Conservation (phyloP, 2,113 vertebrate species). For the Trichomycterus rosablanca region DNA sequence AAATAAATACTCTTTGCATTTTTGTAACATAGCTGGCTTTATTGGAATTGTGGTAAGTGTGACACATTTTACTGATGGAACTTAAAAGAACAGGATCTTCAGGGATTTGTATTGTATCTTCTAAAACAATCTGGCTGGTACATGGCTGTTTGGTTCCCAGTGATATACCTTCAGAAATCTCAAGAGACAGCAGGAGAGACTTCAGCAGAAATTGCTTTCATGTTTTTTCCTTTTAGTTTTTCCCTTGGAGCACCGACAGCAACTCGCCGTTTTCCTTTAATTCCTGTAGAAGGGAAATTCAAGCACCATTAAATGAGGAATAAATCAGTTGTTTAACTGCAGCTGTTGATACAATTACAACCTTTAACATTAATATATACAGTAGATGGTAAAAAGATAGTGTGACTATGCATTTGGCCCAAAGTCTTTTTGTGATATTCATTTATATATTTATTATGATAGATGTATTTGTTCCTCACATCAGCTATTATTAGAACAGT, state of each 20-base stretch:
- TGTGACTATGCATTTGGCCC: no score
- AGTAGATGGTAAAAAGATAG: no score
- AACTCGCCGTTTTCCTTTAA: conserved; percentile 69
- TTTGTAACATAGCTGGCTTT: no score
- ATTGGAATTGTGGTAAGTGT: conserved; percentile 22
- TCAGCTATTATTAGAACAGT: no score
- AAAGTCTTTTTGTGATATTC: no score
- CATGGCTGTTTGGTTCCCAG: neutral
- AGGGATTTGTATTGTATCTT: neutral
- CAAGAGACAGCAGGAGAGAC: neutral
- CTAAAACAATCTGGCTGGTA: conserved; percentile 1
- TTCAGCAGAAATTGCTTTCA: conserved; percentile 8
- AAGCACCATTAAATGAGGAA: neutral
- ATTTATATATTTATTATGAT: no score
- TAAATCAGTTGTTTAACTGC: neutral
- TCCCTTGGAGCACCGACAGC: conserved; percentile 57
- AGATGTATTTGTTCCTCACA: no score
- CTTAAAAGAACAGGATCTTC: neutral
- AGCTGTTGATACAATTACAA: neutral
- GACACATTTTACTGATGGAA: neutral
- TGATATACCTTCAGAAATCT: conserved; percentile 14
- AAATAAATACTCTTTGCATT: no score
- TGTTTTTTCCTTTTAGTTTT: conserved; percentile 31
- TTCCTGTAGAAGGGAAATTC: conserved; percentile 47
- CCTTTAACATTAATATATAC: neutral